Evolutionary conservation across 1,140 invertebrate species (phyloP).

Genomic region (Cotesia vestalis): DNA sequence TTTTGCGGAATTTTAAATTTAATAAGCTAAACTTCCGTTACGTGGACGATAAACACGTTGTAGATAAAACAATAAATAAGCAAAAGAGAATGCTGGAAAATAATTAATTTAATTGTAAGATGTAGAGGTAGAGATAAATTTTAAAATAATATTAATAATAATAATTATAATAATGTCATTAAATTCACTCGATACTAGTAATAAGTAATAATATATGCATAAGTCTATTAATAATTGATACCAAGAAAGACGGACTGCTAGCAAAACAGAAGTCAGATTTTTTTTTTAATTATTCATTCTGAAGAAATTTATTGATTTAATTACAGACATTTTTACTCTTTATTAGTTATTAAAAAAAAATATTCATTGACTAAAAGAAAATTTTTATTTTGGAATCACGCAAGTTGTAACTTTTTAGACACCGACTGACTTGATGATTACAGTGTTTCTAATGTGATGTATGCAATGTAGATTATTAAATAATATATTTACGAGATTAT

Average conservation of each 20-base stretch:
- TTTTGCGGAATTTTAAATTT: neutral
- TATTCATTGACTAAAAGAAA: too few species aligned
- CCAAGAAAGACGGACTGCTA: too few species aligned
- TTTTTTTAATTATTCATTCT: too few species aligned
- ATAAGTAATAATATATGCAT: neutral
- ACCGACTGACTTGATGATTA: neutral
- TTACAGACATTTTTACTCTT: too few species aligned
- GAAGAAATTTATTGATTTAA: too few species aligned
- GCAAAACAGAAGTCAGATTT: too few species aligned
- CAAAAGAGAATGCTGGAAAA: too few species aligned
- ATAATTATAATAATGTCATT: too few species aligned
- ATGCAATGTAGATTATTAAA: constrained; percentile 8
- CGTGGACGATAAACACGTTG: neutral
- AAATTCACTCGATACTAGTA: constrained; percentile 3
- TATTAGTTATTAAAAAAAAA: too few species aligned
- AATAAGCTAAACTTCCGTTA: neutral
- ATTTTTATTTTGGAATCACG: too few species aligned
- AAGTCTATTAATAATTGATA: too few species aligned
- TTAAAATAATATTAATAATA: too few species aligned
- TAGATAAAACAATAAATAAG: neutral
- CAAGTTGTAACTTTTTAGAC: neutral
- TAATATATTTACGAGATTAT: neutral
- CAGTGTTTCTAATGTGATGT: neutral
- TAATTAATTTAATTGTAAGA: neutral
- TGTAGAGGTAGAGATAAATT: neutral